Evolutionary conservation across 2,888 invertebrate species (phyloP).

Genomic region (Cephus spinipes): DNA sequence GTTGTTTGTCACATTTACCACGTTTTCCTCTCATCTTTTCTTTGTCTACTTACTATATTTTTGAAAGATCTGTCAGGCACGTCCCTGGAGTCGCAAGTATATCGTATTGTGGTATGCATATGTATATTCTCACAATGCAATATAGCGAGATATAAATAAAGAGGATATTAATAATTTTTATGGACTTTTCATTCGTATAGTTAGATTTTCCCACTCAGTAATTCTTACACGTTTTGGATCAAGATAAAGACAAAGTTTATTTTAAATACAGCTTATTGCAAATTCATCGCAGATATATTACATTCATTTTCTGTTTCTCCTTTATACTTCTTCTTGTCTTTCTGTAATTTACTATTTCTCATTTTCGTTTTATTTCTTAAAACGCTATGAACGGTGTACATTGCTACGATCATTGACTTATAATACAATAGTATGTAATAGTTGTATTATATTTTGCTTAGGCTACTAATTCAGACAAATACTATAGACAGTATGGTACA

Average conservation of each 20-base stretch:
- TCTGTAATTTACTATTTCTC: not conserved
- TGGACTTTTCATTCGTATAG: not conserved
- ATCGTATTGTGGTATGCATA: slow-evolving; percentile 28
- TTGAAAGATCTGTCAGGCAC: slow-evolving; percentile 29
- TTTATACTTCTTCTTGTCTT: not conserved
- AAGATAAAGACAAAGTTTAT: not conserved
- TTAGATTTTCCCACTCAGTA: not conserved
- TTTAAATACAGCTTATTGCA: not conserved
- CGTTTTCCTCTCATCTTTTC: not conserved
- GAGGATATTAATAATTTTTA: not conserved
- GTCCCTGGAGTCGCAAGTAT: slow-evolving; percentile 29
- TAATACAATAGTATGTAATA: not conserved
- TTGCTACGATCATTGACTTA: not conserved
- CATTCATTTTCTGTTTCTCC: not conserved
- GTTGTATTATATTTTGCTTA: not conserved
- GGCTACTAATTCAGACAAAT: not conserved
- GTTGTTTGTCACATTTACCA: not conserved
- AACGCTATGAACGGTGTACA: not conserved
- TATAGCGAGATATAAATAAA: not conserved
- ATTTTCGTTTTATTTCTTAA: not conserved
- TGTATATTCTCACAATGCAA: slow-evolving; percentile 8
- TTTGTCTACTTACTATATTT: not conserved
- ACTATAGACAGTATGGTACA: not conserved
- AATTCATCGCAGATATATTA: not conserved
- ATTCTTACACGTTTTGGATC: not conserved